phyloP scores from a whole-genome alignment of 2,797 vertebrate genomes.

The Bufotes viridis region DNA sequence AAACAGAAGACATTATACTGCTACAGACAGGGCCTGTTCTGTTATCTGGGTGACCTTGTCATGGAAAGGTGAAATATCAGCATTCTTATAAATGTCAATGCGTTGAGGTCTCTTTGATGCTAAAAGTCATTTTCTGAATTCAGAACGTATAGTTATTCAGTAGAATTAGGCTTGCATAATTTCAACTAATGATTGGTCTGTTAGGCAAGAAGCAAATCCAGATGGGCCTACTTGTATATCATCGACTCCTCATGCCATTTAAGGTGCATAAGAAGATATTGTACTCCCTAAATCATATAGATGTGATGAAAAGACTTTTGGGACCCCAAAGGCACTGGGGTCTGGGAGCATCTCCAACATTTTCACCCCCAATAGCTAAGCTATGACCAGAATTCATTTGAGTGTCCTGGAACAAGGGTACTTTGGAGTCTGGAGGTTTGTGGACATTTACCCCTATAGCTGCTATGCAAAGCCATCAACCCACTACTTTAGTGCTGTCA shows the following conservation, averaged over 20 bases:
- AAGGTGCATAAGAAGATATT: no score
- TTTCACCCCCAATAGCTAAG: not conserved
- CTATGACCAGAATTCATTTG: no score
- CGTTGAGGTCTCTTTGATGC: not conserved
- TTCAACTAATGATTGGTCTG: not conserved
- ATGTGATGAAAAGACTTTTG: not conserved
- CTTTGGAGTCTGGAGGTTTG: no score
- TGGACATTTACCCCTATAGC: no score
- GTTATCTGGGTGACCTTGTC: not conserved
- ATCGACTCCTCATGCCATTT: no score
- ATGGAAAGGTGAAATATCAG: not conserved
- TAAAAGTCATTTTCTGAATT: not conserved
- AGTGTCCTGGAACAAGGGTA: no score
- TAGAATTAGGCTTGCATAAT: not conserved
- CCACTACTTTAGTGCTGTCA: no score
- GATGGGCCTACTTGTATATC: not conserved
- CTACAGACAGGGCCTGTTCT: not conserved
- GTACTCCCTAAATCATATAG: not conserved
- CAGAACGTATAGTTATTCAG: not conserved
- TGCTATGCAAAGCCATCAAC: no score
- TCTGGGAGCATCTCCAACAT: not conserved
- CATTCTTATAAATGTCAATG: slow-evolving; percentile 1
- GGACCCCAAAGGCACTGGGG: not conserved
- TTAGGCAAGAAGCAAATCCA: not conserved
- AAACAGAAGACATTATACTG: not conserved